Conservation (phyloP, 2,888 invertebrate genomes). For the Oxytorus armatus region DNA sequence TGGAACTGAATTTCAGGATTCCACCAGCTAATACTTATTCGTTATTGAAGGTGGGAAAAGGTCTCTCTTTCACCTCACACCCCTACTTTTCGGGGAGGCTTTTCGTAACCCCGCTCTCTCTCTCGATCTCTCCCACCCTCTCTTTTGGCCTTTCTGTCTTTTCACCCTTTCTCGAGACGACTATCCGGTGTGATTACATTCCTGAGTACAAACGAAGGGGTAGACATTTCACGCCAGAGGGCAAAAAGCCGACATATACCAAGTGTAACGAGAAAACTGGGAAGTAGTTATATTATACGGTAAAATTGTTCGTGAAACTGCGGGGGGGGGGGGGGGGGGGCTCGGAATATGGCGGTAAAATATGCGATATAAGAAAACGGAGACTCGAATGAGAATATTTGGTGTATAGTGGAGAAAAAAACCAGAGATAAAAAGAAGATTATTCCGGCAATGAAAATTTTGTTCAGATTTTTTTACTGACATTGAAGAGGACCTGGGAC, state of each 20-base stretch:
- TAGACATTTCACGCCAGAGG: background rate
- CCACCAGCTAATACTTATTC: conserved; percentile 68
- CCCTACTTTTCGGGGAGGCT: conserved; percentile 17
- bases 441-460: background rate
- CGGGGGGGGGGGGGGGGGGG: background rate
- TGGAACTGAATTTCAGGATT: conserved; percentile 65
- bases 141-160: conserved; percentile 10
- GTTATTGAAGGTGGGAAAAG: conserved; percentile 55
- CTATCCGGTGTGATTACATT: conserved; percentile 66
- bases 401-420: background rate
- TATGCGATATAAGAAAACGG: background rate
- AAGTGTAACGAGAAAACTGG: conserved; percentile 22
- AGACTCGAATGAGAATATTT: background rate
- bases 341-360: conserved; percentile 2
- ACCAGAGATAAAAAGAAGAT: conserved; percentile 3
- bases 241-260: background rate
- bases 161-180: conserved; percentile 29
- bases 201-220: conserved; percentile 51
- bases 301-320: conserved; percentile 32
- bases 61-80: conserved; percentile 30
- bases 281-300: conserved; percentile 38
- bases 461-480: no score
- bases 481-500: no score
- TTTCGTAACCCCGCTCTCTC: conserved; percentile 45
- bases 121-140: conserved; percentile 24